Conservation (phyloP, 1,140 invertebrate species). For the Cyclina sinensis region DNA sequence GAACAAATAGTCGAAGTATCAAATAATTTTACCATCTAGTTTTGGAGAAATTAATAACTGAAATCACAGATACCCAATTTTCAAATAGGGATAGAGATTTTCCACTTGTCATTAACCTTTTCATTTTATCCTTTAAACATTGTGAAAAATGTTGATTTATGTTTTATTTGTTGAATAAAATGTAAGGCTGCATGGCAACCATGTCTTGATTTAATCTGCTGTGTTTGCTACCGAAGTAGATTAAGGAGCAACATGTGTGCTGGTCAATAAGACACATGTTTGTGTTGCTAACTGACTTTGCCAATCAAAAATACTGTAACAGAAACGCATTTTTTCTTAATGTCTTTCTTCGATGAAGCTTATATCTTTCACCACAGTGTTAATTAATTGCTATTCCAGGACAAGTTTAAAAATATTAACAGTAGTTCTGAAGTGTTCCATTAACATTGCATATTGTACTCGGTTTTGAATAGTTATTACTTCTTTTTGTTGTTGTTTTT, state of each 20-base stretch:
- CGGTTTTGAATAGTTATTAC: too few relatives aligned
- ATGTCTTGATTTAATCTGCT: neutral
- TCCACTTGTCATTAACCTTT: conserved; percentile 5
- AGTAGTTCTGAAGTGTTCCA: too few relatives aligned
- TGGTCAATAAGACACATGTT: neutral
- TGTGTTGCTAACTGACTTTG: neutral
- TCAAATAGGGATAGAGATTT: neutral
- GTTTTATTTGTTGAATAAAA: neutral
- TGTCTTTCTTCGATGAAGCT: neutral
- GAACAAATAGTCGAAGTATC: too few relatives aligned
- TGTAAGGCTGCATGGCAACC: conserved; percentile 1
- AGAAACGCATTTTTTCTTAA: neutral
- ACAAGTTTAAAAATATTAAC: too few relatives aligned
- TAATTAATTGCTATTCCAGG: too few relatives aligned
- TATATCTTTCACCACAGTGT: too few relatives aligned
- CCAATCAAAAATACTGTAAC: neutral
- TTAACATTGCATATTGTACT: too few relatives aligned
- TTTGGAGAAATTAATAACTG: too few relatives aligned
- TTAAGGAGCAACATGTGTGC: neutral
- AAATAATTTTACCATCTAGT: too few relatives aligned
- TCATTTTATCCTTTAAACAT: neutral
- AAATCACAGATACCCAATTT: too few relatives aligned
- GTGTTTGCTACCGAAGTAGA: neutral
- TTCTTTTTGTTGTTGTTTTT: too few relatives aligned
- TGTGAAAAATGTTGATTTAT: neutral